A percentile compares a stretch with the other conserved stretches of the same genome.
phyloP scores from a whole-genome alignment of 2,113 vertebrate genomes.

The Cepphus grylle region DNA sequence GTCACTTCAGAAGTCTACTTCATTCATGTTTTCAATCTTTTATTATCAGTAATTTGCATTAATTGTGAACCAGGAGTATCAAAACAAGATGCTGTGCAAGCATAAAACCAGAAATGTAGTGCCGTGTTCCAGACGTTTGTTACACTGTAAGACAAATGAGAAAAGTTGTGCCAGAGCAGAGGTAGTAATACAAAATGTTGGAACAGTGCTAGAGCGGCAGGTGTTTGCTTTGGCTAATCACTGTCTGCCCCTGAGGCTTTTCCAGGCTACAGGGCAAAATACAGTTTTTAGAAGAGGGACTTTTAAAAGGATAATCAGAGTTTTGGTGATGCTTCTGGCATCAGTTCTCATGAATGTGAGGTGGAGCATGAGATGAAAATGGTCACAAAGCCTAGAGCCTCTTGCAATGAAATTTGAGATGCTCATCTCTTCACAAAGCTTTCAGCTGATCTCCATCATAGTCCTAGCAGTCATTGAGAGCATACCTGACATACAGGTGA shows the following conservation, averaged over 20 bases:
- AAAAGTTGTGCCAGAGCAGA: not conserved
- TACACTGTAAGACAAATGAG: not conserved
- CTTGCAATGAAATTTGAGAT: not conserved
- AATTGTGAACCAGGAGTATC: not conserved
- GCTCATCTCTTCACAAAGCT: not conserved
- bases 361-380: not conserved
- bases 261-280: not conserved
- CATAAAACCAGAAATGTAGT: not conserved
- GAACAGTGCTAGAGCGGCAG: not conserved
- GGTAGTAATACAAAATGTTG: not conserved
- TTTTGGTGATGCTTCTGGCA: not conserved
- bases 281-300: not conserved
- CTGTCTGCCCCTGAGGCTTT: not conserved
- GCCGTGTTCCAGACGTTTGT: not conserved
- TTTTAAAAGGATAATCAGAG: not conserved
- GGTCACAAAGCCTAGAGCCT: not conserved
- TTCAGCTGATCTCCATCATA: not conserved
- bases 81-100: not conserved
- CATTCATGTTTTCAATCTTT: not conserved
- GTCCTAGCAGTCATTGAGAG: not conserved
- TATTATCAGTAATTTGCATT: not conserved
- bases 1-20: not conserved
- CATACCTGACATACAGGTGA: not conserved
- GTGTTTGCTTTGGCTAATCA: not conserved
- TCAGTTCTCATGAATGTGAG: not conserved